A percentile compares a stretch with the other conserved stretches of the same genome.
Evolutionary conservation across 2,113 vertebrate genomes (phyloP).

Genomic region (Zosterops borbonicus): DNA sequence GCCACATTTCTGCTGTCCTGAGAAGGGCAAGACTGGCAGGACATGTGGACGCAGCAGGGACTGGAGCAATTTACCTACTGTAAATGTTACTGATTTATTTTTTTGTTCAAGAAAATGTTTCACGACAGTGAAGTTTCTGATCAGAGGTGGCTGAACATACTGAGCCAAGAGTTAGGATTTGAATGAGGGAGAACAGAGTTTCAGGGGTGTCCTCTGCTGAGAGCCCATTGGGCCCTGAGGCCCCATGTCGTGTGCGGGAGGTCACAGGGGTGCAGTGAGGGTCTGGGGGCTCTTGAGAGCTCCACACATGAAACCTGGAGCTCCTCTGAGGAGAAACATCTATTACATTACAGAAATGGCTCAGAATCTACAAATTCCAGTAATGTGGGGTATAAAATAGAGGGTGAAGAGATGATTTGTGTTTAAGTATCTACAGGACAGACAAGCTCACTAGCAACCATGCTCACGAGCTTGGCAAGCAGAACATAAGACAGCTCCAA

Average conservation of each 20-base stretch:
- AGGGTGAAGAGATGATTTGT: background rate
- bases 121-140: background rate
- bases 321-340: background rate
- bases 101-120: background rate
- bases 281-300: background rate
- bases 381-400: background rate
- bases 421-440: background rate
- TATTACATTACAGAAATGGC: background rate
- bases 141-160: background rate
- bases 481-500: background rate
- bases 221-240: accelerated
- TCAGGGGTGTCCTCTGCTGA: background rate
- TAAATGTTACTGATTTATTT: background rate
- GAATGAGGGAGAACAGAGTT: background rate
- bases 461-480: background rate
- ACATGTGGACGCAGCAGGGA: accelerated
- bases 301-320: accelerated
- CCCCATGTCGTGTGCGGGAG: accelerated
- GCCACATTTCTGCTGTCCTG: background rate
- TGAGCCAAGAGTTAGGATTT: background rate
- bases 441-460: background rate
- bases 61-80: background rate
- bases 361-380: background rate
- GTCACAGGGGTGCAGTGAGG: accelerated
- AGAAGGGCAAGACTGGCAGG: background rate